Percentiles rank a stretch among this genome's conserved stretches.
Conservation (phyloP, 1,140 invertebrate species). For the Cepaea nemoralis region DNA sequence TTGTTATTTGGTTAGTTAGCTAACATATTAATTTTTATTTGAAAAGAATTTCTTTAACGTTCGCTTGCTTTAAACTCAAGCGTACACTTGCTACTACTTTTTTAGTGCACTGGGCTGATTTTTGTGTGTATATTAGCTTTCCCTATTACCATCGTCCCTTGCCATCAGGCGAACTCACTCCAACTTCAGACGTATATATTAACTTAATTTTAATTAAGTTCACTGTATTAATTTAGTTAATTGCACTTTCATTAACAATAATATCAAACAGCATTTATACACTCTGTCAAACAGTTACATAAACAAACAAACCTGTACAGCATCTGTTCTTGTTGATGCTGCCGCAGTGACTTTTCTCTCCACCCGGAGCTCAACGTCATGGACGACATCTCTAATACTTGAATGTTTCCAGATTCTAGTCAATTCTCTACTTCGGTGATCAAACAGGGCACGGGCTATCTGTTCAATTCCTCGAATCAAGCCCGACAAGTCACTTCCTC, state of each 20-base stretch:
- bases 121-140: too few relatives aligned
- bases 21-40: too few relatives aligned
- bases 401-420: conserved; percentile 62
- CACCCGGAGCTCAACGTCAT: conserved; percentile 50
- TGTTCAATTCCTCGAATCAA: conserved; percentile 61
- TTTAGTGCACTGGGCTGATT: too few relatives aligned
- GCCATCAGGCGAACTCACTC: too few relatives aligned
- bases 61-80: too few relatives aligned
- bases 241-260: not conserved
- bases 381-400: conserved; percentile 56
- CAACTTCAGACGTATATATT: too few relatives aligned
- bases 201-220: too few relatives aligned
- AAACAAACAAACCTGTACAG: conserved; percentile 47
- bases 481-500: conserved; percentile 58
- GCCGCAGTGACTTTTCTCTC: conserved; percentile 43
- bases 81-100: too few relatives aligned
- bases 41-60: too few relatives aligned
- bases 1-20: too few relatives aligned
- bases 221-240: too few relatives aligned
- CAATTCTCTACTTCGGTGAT: conserved; percentile 56
- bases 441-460: conserved; percentile 57
- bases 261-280: not conserved
- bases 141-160: too few relatives aligned
- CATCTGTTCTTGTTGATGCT: conserved; percentile 33
- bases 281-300: not conserved